Evolutionary conservation across 2,113 vertebrate species (phyloP).

Genomic region (Nibea albiflora): DNA sequence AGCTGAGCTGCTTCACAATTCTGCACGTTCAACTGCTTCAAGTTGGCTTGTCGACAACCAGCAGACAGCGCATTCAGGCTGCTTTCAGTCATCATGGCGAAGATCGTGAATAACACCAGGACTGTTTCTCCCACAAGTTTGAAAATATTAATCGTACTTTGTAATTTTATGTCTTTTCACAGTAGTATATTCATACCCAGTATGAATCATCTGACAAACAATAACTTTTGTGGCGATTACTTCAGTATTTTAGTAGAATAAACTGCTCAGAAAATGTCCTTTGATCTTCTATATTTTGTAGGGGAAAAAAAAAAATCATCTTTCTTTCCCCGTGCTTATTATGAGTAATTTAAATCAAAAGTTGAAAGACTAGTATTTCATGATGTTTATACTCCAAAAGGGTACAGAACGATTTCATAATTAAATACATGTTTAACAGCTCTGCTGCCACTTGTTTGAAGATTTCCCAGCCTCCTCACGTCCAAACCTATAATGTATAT

Average conservation of each 20-base stretch:
- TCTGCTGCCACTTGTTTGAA: conserved; percentile 16
- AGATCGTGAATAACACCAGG: too few species aligned
- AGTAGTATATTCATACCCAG: background rate
- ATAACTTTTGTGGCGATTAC: conserved; percentile 2
- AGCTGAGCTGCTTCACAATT: background rate
- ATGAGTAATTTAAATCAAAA: conserved; percentile 38
- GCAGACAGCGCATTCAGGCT: background rate
- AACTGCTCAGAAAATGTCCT: conserved; percentile 8
- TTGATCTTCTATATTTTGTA: conserved; percentile 26
- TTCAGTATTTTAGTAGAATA: conserved; percentile 3
- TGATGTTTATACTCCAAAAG: conserved; percentile 21
- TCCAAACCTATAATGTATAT: conserved; percentile 31
- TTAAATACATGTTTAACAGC: conserved; percentile 38
- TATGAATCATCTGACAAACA: conserved; percentile 18
- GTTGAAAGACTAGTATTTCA: conserved; percentile 9
- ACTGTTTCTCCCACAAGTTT: background rate
- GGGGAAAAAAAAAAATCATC: background rate
- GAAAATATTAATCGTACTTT: background rate
- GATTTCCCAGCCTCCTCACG: conserved; percentile 1
- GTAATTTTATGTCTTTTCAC: background rate
- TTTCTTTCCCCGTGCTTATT: conserved; percentile 18
- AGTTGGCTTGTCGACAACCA: background rate
- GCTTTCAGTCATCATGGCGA: too few species aligned
- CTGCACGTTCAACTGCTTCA: background rate
- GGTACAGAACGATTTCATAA: conserved; percentile 47